Conservation (phyloP, 1,140 invertebrate genomes). For the Tigriopus japonicus region DNA sequence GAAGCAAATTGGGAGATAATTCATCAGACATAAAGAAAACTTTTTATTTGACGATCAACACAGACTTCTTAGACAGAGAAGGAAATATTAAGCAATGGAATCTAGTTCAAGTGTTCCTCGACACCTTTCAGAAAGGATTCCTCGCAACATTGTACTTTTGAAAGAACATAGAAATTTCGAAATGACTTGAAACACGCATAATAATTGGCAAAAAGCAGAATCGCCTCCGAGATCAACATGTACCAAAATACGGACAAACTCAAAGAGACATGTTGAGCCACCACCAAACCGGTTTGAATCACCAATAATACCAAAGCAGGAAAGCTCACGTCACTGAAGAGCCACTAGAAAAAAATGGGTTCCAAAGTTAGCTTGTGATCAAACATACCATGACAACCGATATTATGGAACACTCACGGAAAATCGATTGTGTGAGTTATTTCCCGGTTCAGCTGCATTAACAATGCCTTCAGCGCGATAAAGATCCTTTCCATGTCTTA, state of each 20-base stretch:
- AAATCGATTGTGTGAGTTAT: conserved; percentile 4
- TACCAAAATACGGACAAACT: not conserved
- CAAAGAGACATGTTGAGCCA: not conserved
- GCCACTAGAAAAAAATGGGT: not conserved
- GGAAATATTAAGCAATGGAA: too few species aligned
- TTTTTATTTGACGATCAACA: too few species aligned
- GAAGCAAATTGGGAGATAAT: too few species aligned
- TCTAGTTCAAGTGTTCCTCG: too few species aligned
- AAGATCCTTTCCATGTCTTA: conserved; percentile 15
- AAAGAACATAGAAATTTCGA: not conserved
- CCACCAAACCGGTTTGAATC: not conserved
- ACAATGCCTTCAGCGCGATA: not conserved
- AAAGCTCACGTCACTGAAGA: not conserved
- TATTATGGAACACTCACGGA: conserved; percentile 1
- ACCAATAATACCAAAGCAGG: not conserved
- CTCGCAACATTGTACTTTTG: too few species aligned
- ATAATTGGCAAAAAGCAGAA: conserved; percentile 7
- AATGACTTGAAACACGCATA: conserved; percentile 3
- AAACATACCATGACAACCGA: not conserved
- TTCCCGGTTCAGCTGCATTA: conserved; percentile 12
- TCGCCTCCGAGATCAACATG: not conserved
- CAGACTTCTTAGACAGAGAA: too few species aligned
- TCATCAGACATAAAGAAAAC: too few species aligned
- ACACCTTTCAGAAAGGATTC: too few species aligned
- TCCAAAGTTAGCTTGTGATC: not conserved